Evolutionary conservation across 2,797 vertebrate genomes (phyloP), one percentile per base, ranked within the genome.

Genomic region (Hypotaenidia okinawae): DNA sequence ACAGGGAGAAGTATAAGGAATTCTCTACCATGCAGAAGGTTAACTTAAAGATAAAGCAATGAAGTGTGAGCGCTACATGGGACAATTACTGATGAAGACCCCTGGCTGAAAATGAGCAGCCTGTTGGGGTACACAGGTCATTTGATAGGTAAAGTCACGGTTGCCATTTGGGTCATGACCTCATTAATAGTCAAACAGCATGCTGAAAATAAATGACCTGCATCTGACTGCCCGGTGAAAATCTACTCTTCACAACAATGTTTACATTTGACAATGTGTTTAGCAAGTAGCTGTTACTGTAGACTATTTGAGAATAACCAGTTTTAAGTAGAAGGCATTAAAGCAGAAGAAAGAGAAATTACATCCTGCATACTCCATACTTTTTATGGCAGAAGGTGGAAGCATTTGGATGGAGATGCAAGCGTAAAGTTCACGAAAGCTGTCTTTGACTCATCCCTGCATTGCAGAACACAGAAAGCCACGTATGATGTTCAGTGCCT

Each of bases 161-260:
- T 70, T 83, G 92, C 76, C 94, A n/a, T 86, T 33, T 79, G 78
- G 94, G 92, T 95, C 94, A 74, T 0, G 19, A 87, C 92, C 89
- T 96, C 94, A 96, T 97, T 95, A 96, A 89, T 74, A 96, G 90
- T 90, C 91, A 95, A 97, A 96, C 47, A 97, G 88, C 84, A 81
- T 80, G 35, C 82, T 96, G 94, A 94, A 97, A 97, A 97, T 93
- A 93, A 97, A 97, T 94, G 83, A 90, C 72, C 90, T 94, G 85
- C 81, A 95, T 92, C 92, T 96, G 93, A 91, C 92, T 90, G 75
- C 30, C 76, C 84, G 52, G 82, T 39, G 72, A 93, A 94, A 96
- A 83, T 51, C 58, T 66, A 57, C 67, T 77, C 70, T 83, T 93
- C 77, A 92, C 61, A 82, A 66, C 25, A 27, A 72, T 55, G 30